Evolutionary conservation across 2,888 invertebrate genomes (phyloP), one percentile per base, ranked within the genome.

Genomic region (Dryadula phaetusa): DNA sequence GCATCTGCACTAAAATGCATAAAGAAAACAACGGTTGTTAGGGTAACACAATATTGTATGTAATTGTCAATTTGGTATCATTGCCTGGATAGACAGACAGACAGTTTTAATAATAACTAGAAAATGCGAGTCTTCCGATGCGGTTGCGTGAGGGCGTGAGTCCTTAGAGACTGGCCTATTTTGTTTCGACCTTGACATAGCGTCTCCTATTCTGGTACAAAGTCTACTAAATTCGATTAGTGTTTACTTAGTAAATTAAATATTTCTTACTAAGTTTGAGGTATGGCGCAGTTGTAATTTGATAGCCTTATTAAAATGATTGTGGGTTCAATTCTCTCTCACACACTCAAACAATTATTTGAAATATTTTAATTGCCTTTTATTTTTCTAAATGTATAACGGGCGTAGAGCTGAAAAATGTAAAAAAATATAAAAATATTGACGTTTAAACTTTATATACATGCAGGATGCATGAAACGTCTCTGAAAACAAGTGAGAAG

Each of bases 101-200:
- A 56, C 56, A 40, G 56, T 40, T 40, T 40, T 56, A 56, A 40
- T 56, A 40, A 56, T 56, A 56, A 25, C 10, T 56, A 56, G 40
- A 56, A 40, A 56, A 56, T 56, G 40, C 22, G 56, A 25, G 22
- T n/a, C 40, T 56, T 56, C 56, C 56, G 56, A 56, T 40, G 56
- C 56, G 56, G 56, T 56, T 56, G 56, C 56, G 40, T 56, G 56
- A 40, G 56, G 56, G 56, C 56, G 40, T 56, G n/a, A 56, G 3
- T 56, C 56, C 56, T 56, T 16, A 16, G 56, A 56, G 56, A 56
- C 56, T 56, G 56, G 56, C 40, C 56, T 56, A 56, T 56, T 56
- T 40, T 8, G 40, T 5, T n/a, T 14, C n/a, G n/a, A 40, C 56
- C 40, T 56, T 56, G 40, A 56, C 40, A 40, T 25, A 40, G 40